Base-by-base conservation (phyloP, 2,888 invertebrate species). In the Parasteatoda lunata region DNA sequence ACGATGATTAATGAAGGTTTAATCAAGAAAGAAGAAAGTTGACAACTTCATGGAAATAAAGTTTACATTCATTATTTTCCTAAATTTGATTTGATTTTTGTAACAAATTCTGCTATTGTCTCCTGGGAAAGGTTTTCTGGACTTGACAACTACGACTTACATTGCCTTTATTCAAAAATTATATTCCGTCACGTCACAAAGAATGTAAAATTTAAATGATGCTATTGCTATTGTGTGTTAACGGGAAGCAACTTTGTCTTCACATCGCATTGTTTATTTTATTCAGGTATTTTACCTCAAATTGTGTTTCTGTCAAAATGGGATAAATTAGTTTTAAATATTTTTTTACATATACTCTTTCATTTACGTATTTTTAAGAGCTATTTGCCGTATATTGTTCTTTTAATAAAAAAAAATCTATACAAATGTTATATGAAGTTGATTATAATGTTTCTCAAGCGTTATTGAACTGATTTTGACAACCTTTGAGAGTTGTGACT, bases 171-270 rank as follows among this genome's bases (percentile, higher is more conserved):
- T 52, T 73, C n/a, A 51, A 80, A 13, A 13, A 9, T 59, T 4
- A 45, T 30, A 11, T 5, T 3, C n/a, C 11, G 72, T 72, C 80
- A 80, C 80, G 72, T 80, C 80, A 85, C 15, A 65, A 85, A 76
- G 66, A 76, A 71, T 64, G 70, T 47, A 71, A 76, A 70, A 76
- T 71, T 80, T 80, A 64, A 85, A 85, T 80, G 64, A 85, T 85
- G 85, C 69, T 85, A 80, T 70, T 66, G 75, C 52, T 54, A 69
- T 69, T 85, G 76, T 76, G 45, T 76, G 52, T 66, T 13, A 76
- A 77, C 70, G 77, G 48, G 48, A 51, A 11, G 51, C 51, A 15
- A 68, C 45, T 68, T 45, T 59, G 59, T 13, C 59, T 59, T 6
- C 0, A 59, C n/a, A 9, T 59, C n/a, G 11, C 59, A 59, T n/a